Evolutionary conservation across 2,113 vertebrate genomes (phyloP).

Genomic region (Girardinichthys multiradiatus): DNA sequence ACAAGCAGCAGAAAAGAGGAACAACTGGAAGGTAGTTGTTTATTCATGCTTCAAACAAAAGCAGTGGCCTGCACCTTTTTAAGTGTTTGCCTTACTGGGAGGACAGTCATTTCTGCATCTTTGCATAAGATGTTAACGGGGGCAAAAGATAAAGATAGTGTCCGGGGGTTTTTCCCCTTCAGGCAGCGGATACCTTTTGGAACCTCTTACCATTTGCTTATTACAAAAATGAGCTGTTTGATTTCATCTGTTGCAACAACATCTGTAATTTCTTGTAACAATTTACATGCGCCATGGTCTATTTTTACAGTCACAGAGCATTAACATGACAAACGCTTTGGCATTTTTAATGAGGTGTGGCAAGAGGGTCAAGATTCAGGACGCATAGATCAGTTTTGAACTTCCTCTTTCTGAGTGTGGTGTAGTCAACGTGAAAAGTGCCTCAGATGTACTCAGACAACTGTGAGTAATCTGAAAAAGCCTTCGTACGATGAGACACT

Average conservation of each 20-base stretch:
- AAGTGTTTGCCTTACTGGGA: conserved; percentile 7
- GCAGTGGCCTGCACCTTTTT: conserved; percentile 51
- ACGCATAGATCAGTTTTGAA: conserved; percentile 37
- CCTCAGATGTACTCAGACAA: conserved; percentile 52
- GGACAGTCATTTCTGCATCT: conserved; percentile 40
- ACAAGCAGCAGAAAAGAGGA: conserved; percentile 21
- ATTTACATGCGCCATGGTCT: conserved; percentile 28
- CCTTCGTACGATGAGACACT: conserved; percentile 47
- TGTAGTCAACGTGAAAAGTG: conserved; percentile 64
- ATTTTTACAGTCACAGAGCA: conserved; percentile 24
- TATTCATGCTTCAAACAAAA: conserved; percentile 47
- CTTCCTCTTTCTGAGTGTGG: conserved; percentile 63
- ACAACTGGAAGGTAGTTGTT: conserved; percentile 30
- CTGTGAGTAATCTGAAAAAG: conserved; percentile 63
- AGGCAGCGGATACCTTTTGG: conserved; percentile 26
- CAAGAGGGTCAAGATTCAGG: conserved; percentile 61
- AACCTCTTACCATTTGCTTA: conserved; percentile 33
- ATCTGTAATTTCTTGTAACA: conserved; percentile 31
- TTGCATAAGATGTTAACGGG: conserved; percentile 5
- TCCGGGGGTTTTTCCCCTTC: conserved; percentile 21
- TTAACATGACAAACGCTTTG: conserved; percentile 29
- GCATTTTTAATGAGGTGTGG: conserved; percentile 48
- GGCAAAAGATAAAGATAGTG: conserved; percentile 38
- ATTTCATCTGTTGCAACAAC: conserved; percentile 27
- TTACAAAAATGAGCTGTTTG: conserved; percentile 26